Percentiles rank a stretch among this genome's conserved stretches.
phyloP scores from a whole-genome alignment of 1,140 invertebrate genomes.

The Lethocerus indicus region DNA sequence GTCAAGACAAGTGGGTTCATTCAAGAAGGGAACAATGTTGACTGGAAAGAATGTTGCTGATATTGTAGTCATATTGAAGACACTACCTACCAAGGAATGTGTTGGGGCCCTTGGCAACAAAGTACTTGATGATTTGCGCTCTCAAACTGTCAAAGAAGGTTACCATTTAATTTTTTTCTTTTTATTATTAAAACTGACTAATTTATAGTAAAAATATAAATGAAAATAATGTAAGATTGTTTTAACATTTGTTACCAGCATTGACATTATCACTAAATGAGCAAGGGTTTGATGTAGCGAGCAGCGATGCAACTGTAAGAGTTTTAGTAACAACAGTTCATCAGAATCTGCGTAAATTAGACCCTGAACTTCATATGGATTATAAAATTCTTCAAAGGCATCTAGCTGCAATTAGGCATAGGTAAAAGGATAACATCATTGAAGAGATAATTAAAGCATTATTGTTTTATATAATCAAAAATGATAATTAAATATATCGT shows the following conservation, averaged over 20 bases:
- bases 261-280: conserved; percentile 46
- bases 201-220: background rate
- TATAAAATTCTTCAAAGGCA: conserved; percentile 74
- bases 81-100: conserved; percentile 87
- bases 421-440: conserved; percentile 18
- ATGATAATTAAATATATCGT: background rate
- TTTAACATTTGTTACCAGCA: conserved; percentile 3
- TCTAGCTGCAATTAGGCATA: conserved; percentile 84
- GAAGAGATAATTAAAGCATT: background rate
- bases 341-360: conserved; percentile 82
- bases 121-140: conserved; percentile 17
- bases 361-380: conserved; percentile 80
- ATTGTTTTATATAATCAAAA: background rate
- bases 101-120: conserved; percentile 41
- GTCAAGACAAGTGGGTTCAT: conserved; percentile 89
- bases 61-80: conserved; percentile 96
- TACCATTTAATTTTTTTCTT: background rate
- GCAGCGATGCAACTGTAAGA: conserved; percentile 65
- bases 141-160: conserved; percentile 14
- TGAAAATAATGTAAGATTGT: background rate
- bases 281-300: conserved; percentile 66
- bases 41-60: conserved; percentile 89
- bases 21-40: conserved; percentile 96
- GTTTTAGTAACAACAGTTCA: conserved; percentile 85
- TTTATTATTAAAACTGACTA: background rate